phyloP scores from a whole-genome alignment of 2,888 invertebrate species.

The Pecten maximus region DNA sequence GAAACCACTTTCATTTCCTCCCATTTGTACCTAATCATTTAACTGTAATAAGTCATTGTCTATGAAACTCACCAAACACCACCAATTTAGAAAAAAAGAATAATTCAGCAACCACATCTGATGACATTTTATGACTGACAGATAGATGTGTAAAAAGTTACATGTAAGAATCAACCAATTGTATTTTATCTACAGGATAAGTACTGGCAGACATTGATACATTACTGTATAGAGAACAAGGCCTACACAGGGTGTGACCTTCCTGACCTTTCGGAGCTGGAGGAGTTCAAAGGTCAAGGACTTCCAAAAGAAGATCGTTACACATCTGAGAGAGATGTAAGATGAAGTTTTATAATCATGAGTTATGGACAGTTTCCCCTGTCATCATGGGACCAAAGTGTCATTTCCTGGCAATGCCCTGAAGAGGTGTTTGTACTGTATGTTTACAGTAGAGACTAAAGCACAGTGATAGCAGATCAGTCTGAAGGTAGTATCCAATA shows the following conservation, averaged over 20 bases:
- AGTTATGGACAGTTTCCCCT: neutral
- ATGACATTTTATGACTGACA: neutral
- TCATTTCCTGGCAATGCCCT: too few relatives aligned
- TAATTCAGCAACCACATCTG: too few relatives aligned
- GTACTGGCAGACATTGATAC: constrained; percentile 76
- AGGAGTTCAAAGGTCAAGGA: constrained; percentile 6
- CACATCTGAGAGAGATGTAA: neutral
- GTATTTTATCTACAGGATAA: constrained; percentile 70
- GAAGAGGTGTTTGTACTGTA: too few relatives aligned
- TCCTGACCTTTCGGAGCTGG: constrained; percentile 58
- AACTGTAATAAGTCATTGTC: too few relatives aligned
- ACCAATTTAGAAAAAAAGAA: too few relatives aligned
- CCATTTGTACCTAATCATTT: too few relatives aligned
- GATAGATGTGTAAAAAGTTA: neutral
- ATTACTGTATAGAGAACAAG: constrained; percentile 74
- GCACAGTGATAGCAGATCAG: too few relatives aligned
- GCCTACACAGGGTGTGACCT: constrained; percentile 80
- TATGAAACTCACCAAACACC: too few relatives aligned
- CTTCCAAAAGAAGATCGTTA: neutral
- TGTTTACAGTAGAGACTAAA: too few relatives aligned
- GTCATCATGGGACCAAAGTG: neutral
- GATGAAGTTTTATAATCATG: neutral
- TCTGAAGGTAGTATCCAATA: too few relatives aligned
- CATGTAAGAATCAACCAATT: neutral
- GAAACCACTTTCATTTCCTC: too few relatives aligned